phyloP scores from a whole-genome alignment of 2,797 vertebrate species.

The Eupleurogrammus muticus region DNA sequence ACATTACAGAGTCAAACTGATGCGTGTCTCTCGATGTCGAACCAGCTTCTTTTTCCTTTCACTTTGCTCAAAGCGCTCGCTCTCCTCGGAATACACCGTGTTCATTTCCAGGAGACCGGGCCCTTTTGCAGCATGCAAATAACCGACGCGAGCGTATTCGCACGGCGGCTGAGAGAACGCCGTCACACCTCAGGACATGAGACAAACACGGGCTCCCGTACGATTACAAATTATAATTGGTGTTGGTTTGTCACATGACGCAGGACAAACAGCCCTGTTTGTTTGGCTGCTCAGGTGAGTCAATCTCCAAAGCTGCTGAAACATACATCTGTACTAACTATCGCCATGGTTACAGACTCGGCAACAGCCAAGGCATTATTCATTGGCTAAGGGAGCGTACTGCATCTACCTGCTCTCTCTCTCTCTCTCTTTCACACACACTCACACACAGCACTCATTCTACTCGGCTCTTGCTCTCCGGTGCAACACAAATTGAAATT shows the following conservation, averaged over 20 bases:
- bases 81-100: not conserved
- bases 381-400: constrained; percentile 36
- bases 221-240: not conserved
- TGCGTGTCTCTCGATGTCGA: not conserved
- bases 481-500: constrained; percentile 45
- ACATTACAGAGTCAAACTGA: constrained; percentile 2
- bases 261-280: not conserved
- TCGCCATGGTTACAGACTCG: constrained; percentile 57
- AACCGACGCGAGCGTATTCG: not conserved
- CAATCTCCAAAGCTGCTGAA: constrained; percentile 14
- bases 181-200: constrained; percentile 3
- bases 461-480: constrained; percentile 31
- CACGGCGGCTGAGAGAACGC: not conserved
- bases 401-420: constrained; percentile 39
- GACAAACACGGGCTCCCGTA: constrained; percentile 16
- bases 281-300: not conserved
- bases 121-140: not conserved
- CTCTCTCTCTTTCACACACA: not conserved
- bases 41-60: not conserved
- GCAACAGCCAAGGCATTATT: constrained; percentile 39
- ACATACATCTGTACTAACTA: constrained; percentile 22
- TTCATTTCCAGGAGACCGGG: constrained; percentile 1
- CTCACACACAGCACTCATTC: constrained; percentile 19
- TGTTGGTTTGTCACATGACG: constrained; percentile 6
- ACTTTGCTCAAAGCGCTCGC: not conserved